These are phyloP conservation scores for Epinephelus coioides DNA, from an alignment of 2,797 vertebrate species.

Conservation along the genomic window DNA sequence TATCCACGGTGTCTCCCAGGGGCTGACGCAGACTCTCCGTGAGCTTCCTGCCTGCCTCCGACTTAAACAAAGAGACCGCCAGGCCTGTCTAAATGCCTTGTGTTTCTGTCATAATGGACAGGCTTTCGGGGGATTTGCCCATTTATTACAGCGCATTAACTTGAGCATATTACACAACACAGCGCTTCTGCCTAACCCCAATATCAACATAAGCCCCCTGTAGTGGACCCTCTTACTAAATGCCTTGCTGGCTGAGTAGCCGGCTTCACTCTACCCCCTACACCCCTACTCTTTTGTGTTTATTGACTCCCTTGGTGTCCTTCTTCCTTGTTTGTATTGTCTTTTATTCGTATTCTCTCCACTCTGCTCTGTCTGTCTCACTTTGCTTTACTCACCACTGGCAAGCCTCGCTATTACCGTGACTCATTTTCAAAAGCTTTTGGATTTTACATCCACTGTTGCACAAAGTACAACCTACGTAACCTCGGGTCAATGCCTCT, in stretches of 20 bases:
- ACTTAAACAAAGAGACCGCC: constrained; percentile 63
- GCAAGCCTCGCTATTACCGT: constrained; percentile 49
- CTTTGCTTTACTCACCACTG: constrained; percentile 57
- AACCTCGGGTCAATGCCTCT: constrained; percentile 35
- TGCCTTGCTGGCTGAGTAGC: constrained; percentile 49
- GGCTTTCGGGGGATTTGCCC: constrained; percentile 76
- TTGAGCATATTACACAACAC: constrained; percentile 75
- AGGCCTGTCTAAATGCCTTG: constrained; percentile 66
- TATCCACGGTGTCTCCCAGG: constrained; percentile 45
- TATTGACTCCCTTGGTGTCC: constrained; percentile 43
- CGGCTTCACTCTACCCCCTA: constrained; percentile 33
- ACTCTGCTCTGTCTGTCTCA: constrained; percentile 53
- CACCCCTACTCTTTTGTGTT: constrained; percentile 53
- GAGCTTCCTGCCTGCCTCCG: constrained; percentile 45
- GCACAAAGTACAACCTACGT: constrained; percentile 34
- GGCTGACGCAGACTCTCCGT: constrained; percentile 56
- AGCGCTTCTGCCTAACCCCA: constrained; percentile 64
- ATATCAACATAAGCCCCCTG: constrained; percentile 69
- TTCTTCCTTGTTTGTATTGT: constrained; percentile 36
- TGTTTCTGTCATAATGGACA: constrained; percentile 76
- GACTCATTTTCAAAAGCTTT: constrained; percentile 68
- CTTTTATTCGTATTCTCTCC: constrained; percentile 50
- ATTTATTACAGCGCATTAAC: constrained; percentile 80
- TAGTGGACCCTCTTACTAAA: constrained; percentile 63
- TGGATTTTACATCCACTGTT: constrained; percentile 54